phyloP scores from a whole-genome alignment of 2,113 vertebrate species.

The Thamnaconus septentrionalis region DNA sequence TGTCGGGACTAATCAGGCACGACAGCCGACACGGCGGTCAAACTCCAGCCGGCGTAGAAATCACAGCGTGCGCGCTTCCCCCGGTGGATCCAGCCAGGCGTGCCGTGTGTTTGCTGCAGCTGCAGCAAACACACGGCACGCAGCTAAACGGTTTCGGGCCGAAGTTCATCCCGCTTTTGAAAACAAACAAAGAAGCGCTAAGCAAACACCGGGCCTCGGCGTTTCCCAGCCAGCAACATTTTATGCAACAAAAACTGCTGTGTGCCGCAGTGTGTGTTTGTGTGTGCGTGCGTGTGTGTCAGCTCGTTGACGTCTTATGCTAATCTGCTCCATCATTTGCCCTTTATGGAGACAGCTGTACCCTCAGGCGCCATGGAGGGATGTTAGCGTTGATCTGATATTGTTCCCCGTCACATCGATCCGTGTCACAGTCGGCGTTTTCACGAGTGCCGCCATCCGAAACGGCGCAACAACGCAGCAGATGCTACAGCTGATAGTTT shows the following conservation, averaged over 20 bases:
- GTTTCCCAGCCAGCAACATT: too few species aligned
- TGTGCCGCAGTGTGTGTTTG: too few species aligned
- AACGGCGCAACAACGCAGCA: constrained; percentile 1
- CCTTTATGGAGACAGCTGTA: constrained; percentile 46
- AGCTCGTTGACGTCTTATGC: constrained; percentile 29
- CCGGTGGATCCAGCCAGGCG: not conserved
- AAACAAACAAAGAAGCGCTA: too few species aligned
- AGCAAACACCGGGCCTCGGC: too few species aligned
- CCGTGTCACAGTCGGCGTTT: constrained; percentile 16
- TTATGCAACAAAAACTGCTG: too few species aligned
- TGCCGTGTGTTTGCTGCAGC: constrained; percentile 9
- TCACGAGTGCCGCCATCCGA: constrained; percentile 8
- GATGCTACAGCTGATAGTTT: constrained; percentile 17
- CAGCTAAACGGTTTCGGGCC: constrained; percentile 1
- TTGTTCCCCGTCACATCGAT: constrained; percentile 9
- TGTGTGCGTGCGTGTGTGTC: not conserved
- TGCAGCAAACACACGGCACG: too few species aligned
- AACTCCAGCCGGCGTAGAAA: constrained; percentile 52
- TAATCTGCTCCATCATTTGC: constrained; percentile 46
- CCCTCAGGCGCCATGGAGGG: constrained; percentile 28
- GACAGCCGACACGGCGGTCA: constrained; percentile 47
- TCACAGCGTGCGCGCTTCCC: constrained; percentile 10
- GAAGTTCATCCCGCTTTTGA: constrained; percentile 7
- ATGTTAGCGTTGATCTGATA: constrained; percentile 22
- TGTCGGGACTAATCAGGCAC: constrained; percentile 58